These are phyloP conservation scores for Melanotaenia parkinsoni DNA, from an alignment of 2,797 vertebrate species.

Conservation along the genomic window DNA sequence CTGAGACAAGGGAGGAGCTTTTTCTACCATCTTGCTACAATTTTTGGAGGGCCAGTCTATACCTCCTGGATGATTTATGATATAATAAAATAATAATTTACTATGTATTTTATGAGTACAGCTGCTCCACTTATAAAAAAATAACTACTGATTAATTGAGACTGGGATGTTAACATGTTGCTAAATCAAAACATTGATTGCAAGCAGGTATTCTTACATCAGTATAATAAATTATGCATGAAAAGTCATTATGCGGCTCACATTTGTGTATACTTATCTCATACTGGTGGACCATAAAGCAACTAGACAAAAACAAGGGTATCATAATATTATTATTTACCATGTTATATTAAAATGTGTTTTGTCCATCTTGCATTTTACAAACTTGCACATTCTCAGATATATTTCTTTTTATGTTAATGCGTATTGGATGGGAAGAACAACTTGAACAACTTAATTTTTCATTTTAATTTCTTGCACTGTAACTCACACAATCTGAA, in stretches of 20 bases:
- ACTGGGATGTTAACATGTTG: background rate
- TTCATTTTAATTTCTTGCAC: too few species aligned
- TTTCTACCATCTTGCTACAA: background rate
- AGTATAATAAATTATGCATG: background rate
- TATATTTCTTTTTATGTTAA: background rate
- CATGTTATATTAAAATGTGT: background rate
- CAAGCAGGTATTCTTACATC: background rate
- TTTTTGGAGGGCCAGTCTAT: too few species aligned
- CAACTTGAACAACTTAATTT: background rate
- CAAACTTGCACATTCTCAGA: background rate
- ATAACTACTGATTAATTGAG: background rate
- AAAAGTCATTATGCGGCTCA: background rate
- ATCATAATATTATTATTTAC: background rate
- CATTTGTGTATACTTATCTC: background rate
- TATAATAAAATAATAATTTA: background rate
- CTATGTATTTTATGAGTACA: background rate
- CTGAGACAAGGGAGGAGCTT: background rate
- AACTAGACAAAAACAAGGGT: background rate
- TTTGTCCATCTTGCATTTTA: background rate
- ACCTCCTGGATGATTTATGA: too few species aligned
- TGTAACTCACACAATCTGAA: background rate
- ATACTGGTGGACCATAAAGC: background rate
- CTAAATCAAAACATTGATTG: background rate
- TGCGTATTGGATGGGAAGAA: background rate
- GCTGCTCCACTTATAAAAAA: background rate